Base-by-base conservation (phyloP, 2,797 vertebrate species). In the Chanos chanos region DNA sequence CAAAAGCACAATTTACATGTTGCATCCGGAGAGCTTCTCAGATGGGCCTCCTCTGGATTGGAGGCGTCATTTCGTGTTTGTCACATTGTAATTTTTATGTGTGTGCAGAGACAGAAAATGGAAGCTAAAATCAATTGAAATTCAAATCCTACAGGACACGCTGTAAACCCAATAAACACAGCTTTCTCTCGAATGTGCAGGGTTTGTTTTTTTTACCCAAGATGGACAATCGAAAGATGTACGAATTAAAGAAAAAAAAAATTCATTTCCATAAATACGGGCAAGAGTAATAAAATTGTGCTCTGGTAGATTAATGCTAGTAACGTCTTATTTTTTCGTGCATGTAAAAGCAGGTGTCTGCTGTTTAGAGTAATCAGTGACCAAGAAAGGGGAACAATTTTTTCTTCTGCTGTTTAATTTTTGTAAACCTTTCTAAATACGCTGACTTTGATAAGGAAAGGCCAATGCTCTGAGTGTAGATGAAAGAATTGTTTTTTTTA, bases 1-100 rank as follows among this genome's bases (percentile, higher is more conserved):
- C 75, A 78, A 83, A 84, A 79, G 81, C 82, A 79, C 81, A 81
- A 88, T 87, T 86, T 86, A 83, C 82, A 88, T 87, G 79, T 78
- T 77, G 82, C 82, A 82, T 81, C 83, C 81, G 79, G 69, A 82
- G 82, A 84, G 82, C 79, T 82, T 83, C 84, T 83, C 83, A 82
- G 83, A 77, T 85, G 80, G 81, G 80, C 85, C 75, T 74, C 69
- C 76, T 82, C 68, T 73, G 61, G 75, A 76, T 74, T 77, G 27
- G 55, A 64, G 56, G 73, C 73, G 81, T 81, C 78, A 80, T 85
- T 64, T 55, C 18, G 18, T 47, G 27, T 48, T 61, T 54, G 61
- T 67, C 62, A 50, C 37, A 9, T 44, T 8, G n/a, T 5, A 52
- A 68, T 54, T 25, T 40, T 25, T 7, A 2, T 64, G 54, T 34